Evolutionary conservation across 2,113 vertebrate species (phyloP).

Genomic region (Todiramphus saurophagus): DNA sequence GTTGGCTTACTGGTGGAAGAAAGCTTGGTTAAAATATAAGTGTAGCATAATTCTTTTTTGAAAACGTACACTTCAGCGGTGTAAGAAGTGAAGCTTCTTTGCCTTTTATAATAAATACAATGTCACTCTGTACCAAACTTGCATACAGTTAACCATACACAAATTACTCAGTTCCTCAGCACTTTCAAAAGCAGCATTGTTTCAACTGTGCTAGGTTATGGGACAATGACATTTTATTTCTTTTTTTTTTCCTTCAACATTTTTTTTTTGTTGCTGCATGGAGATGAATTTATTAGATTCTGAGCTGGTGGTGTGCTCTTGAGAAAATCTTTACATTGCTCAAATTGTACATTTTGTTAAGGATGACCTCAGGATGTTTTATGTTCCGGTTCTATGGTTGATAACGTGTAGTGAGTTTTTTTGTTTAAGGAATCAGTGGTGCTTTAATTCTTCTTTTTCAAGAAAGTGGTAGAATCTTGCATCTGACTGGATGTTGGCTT

Average conservation of each 20-base stretch:
- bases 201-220: not conserved
- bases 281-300: not conserved
- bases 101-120: not conserved
- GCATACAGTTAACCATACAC: accelerated
- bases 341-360: not conserved
- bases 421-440: not conserved
- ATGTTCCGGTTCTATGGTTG: not conserved
- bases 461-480: not conserved
- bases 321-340: not conserved
- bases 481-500: not conserved
- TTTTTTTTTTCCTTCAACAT: too few relatives aligned
- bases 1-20: not conserved
- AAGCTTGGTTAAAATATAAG: not conserved
- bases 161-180: not conserved
- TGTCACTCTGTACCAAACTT: not conserved
- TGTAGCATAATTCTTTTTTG: not conserved
- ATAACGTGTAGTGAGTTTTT: not conserved
- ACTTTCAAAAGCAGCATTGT: not conserved
- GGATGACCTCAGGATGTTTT: not conserved
- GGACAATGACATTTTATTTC: too few relatives aligned
- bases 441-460: not conserved
- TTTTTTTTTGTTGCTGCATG: not conserved
- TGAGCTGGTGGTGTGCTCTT: not conserved
- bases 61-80: not conserved
- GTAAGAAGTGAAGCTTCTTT: not conserved